phyloP scores from a whole-genome alignment of 2,113 vertebrate genomes.

The Tachysurus vachellii region DNA sequence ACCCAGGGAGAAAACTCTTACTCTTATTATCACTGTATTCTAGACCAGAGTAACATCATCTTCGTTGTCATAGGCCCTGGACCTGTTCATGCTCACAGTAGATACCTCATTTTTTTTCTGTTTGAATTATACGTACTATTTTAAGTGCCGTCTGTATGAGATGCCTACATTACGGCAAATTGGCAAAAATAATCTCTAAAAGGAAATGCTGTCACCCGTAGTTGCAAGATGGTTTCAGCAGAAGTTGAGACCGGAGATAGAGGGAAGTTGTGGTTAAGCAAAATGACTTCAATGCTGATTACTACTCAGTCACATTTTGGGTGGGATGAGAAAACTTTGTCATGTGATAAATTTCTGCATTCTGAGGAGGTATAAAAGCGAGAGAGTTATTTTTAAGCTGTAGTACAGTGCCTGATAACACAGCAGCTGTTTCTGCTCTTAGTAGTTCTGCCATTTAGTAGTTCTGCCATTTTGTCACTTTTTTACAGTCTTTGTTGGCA shows the following conservation, averaged over 20 bases:
- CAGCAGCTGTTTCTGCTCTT: background rate
- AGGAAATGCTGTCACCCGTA: constrained; percentile 49
- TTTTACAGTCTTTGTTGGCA: background rate
- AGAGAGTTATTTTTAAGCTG: constrained; percentile 66
- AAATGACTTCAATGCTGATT: constrained; percentile 49
- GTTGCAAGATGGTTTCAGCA: constrained; percentile 35
- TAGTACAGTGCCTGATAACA: background rate
- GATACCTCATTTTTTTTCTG: background rate
- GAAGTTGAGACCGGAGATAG: constrained; percentile 36
- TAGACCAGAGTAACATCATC: constrained; percentile 7
- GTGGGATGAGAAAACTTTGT: constrained; percentile 42
- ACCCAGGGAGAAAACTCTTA: constrained; percentile 21
- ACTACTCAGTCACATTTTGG: constrained; percentile 33
- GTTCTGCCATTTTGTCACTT: background rate
- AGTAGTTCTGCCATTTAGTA: too few relatives aligned
- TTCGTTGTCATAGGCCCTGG: background rate
- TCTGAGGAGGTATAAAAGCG: constrained; percentile 67
- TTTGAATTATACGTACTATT: background rate
- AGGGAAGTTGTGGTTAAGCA: constrained; percentile 55
- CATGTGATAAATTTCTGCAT: constrained; percentile 64
- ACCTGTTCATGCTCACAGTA: background rate
- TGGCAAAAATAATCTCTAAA: background rate
- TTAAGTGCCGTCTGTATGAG: background rate
- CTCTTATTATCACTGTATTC: background rate
- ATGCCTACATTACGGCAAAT: background rate